These are phyloP conservation scores for Miichthys miiuy DNA, from an alignment of 2,797 vertebrate species.

Conservation along the genomic window DNA sequence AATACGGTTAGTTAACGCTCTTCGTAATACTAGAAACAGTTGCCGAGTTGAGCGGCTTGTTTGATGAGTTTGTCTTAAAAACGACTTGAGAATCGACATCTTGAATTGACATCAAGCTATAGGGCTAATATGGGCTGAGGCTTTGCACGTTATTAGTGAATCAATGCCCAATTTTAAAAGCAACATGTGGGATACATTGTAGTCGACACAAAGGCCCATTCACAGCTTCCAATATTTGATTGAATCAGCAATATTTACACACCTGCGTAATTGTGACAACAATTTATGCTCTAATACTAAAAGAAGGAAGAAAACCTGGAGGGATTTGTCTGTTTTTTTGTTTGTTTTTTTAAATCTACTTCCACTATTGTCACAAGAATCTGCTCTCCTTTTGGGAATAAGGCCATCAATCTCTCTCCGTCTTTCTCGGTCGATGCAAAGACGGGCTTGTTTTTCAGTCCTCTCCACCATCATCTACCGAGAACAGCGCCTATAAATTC, in stretches of 20 bases:
- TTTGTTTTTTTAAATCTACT: conserved; percentile 43
- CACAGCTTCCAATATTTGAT: neutral
- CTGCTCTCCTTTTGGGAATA: conserved; percentile 36
- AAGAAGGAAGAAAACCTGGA: conserved; percentile 30
- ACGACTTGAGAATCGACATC: neutral
- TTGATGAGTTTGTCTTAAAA: neutral
- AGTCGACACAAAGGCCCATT: neutral
- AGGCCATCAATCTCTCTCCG: conserved; percentile 65
- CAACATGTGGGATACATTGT: no score
- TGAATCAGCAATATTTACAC: neutral
- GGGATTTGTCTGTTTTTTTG: conserved; percentile 38
- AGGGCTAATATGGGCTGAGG: neutral
- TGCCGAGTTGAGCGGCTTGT: neutral
- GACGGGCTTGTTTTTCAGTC: conserved; percentile 38
- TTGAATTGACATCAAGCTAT: neutral
- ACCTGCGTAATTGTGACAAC: conserved; percentile 5
- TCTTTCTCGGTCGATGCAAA: conserved; percentile 51
- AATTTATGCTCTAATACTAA: conserved; percentile 18
- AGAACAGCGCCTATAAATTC: conserved; percentile 20
- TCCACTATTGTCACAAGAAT: conserved; percentile 41
- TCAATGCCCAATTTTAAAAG: neutral
- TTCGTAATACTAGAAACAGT: neutral
- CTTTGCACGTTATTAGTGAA: neutral
- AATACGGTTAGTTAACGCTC: no score
- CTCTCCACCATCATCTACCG: conserved; percentile 8